A percentile compares a stretch with the other conserved stretches of the same genome.
Conservation (phyloP, 2,113 vertebrate genomes). For the Formicarius rufipectus region DNA sequence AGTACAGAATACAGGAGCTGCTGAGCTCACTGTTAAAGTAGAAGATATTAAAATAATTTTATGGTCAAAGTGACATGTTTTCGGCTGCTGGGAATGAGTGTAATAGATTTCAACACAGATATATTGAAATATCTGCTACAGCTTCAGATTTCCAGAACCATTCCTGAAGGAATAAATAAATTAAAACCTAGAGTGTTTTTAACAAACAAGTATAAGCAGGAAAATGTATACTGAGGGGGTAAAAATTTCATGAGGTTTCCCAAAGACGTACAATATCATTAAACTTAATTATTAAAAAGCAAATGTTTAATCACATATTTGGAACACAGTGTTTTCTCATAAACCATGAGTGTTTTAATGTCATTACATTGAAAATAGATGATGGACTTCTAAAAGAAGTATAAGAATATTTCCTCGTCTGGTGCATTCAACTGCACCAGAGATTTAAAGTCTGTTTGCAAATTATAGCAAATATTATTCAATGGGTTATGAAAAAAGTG, state of each 20-base stretch:
- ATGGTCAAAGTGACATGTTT: not conserved
- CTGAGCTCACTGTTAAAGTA: not conserved
- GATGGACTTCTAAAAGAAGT: not conserved
- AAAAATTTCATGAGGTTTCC: not conserved
- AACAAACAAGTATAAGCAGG: not conserved
- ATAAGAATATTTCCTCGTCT: not conserved
- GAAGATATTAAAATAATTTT: not conserved
- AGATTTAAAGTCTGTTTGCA: not conserved
- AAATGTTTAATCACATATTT: not conserved
- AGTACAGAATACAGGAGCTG: not conserved
- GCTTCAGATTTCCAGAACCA: not conserved
- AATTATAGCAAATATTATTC: not conserved
- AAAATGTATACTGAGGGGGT: not conserved
- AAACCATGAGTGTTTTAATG: not conserved
- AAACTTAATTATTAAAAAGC: not conserved
- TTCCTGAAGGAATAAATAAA: not conserved
- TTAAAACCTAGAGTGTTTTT: not conserved
- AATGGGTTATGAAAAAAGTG: accelerated
- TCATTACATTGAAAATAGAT: not conserved
- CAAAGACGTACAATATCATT: not conserved
- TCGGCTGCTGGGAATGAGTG: not conserved
- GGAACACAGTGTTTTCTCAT: not conserved
- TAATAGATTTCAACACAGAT: not conserved
- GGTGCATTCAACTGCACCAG: not conserved
- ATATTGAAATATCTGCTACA: not conserved